A percentile compares a stretch with the other conserved stretches of the same genome.
phyloP scores from a whole-genome alignment of 1,140 invertebrate genomes.

The Rhagoletis pomonella region DNA sequence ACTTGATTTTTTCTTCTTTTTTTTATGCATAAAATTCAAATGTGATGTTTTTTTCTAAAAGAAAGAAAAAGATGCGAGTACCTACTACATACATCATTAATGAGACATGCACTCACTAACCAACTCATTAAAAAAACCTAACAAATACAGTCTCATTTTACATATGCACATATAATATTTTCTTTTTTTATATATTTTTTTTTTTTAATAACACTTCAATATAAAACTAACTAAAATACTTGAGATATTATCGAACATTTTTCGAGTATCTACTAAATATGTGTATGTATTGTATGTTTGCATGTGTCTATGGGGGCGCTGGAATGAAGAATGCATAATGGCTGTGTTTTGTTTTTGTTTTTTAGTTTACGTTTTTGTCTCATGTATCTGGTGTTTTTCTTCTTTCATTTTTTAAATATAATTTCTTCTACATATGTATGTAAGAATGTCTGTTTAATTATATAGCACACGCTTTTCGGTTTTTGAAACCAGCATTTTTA shows the following conservation, averaged over 20 bases:
- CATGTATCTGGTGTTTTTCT: background rate
- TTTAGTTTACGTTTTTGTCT: background rate
- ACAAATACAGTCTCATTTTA: slow-evolving; percentile 38
- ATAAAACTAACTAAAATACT: slow-evolving; percentile 52
- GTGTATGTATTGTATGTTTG: background rate
- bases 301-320: background rate
- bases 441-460: background rate
- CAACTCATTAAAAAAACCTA: slow-evolving; percentile 47
- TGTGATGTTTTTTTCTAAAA: slow-evolving; percentile 5
- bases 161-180: slow-evolving; percentile 21
- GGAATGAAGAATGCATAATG: slow-evolving; percentile 38
- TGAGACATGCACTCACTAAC: slow-evolving; percentile 25
- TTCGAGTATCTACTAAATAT: slow-evolving; percentile 7
- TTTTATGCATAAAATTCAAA: slow-evolving; percentile 30
- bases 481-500: slow-evolving; percentile 48
- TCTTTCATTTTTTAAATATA: background rate
- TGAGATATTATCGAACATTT: slow-evolving; percentile 18
- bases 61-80: background rate
- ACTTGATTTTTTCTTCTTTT: slow-evolving; percentile 38
- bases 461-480: slow-evolving; percentile 27
- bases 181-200: background rate
- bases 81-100: slow-evolving; percentile 38
- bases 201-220: slow-evolving; percentile 33
- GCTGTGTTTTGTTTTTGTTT: slow-evolving; percentile 31
- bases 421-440: background rate